Conservation (phyloP, 2,113 vertebrate species). For the Xenopus borealis region DNA sequence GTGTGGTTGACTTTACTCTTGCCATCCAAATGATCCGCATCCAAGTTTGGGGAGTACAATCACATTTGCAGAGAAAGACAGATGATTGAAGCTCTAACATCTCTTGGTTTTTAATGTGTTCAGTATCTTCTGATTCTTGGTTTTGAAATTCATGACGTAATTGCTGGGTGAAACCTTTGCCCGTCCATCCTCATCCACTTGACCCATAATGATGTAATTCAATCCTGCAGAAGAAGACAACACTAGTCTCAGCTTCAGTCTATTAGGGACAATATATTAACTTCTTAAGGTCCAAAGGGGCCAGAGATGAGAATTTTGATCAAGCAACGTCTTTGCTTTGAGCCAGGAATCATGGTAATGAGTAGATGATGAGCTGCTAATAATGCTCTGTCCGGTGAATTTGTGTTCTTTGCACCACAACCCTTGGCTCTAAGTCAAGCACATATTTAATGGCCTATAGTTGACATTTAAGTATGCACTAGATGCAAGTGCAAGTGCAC, state of each 20-base stretch:
- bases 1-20: background rate
- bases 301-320: no score
- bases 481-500: no score
- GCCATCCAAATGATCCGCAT: background rate
- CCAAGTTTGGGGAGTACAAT: conserved; percentile 14
- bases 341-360: no score
- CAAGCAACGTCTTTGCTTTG: no score
- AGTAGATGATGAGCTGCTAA: no score
- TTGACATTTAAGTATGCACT: no score
- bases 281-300: no score
- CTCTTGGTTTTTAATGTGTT: conserved; percentile 82
- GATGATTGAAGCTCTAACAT: conserved; percentile 68
- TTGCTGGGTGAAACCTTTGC: conserved; percentile 86
- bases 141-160: conserved; percentile 87
- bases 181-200: conserved; percentile 84
- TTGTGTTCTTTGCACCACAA: no score
- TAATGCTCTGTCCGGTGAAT: no score
- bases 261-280: no score
- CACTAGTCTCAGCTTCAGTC: background rate
- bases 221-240: conserved; percentile 69
- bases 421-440: no score
- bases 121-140: conserved; percentile 88
- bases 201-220: conserved; percentile 97
- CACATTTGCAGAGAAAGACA: background rate
- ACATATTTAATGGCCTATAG: no score